Evolutionary conservation across 37 sponge, comb jelly and placozoan species (phyloP), one percentile per base, ranked within the genome.

Genomic region (Axinella damicornis): DNA sequence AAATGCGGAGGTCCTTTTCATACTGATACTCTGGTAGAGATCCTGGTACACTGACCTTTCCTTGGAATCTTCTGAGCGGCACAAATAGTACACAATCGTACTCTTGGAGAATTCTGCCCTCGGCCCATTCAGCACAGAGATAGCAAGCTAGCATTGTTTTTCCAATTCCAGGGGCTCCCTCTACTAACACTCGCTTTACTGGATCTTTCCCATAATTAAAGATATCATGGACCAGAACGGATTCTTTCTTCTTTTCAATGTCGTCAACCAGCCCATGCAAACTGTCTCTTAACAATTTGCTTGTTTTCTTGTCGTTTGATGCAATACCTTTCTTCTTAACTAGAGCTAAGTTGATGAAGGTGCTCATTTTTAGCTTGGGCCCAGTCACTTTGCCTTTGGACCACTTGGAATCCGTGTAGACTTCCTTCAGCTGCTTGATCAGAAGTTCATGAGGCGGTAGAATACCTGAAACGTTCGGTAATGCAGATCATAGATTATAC

Each of bases 151-250:
- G 53, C 53, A 39, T 53, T 36, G 52, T 40, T 46, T 53, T 72
- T 27, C 73, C 73, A 21, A 72, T 34, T 1, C 73, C 73, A 20
- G 73, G 73, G 18, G 73, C 73, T 40, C 73, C 73, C 54, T 72
- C 73, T 25, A 72, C 73, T 40, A 72, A 25, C 5, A 72, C 73
- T 19, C 27, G 32, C 16, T 72, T 72, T 5, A 21, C 24, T 9
- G 6, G 6, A 5, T 69, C 13, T 21, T 12, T 69, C 21, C 70
- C 70, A 32, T 69, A 36, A 24, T 32, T 27, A 5, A 69, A 69
- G 37, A 69, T 69, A 13, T 32, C 70, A 6, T 69, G 30, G 21
- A 69, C 28, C 4, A 19, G 30, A 36, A 69, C 6, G 33, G 9
- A 6, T 15, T 31, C 28, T 31, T 69, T 69, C 21, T 31, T 36